A percentile compares a stretch with the other conserved stretches of the same genome.
phyloP scores from a whole-genome alignment of 1,140 invertebrate genomes.

The Saccostrea echinata region DNA sequence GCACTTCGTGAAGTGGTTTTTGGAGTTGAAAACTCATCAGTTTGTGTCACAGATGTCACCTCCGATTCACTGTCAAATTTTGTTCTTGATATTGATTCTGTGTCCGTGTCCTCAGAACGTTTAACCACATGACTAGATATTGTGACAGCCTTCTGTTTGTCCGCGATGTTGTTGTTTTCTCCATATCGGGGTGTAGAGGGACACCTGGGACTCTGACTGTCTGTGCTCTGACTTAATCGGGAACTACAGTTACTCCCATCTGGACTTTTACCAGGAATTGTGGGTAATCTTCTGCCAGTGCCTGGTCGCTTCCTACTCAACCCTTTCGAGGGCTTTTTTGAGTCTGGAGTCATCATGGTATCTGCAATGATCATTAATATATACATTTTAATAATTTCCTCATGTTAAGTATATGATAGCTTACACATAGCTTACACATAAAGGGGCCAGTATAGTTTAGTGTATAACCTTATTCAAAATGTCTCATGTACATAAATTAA shows the following conservation, averaged over 20 bases:
- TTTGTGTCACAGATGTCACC: slow-evolving; percentile 40
- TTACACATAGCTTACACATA: neutral
- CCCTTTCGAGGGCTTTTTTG: slow-evolving; percentile 64
- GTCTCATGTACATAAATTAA: slow-evolving; percentile 14
- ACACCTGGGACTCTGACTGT: slow-evolving; percentile 56
- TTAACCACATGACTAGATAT: slow-evolving; percentile 64
- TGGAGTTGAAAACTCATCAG: slow-evolving; percentile 44
- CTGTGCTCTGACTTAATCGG: slow-evolving; percentile 49
- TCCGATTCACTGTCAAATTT: slow-evolving; percentile 60
- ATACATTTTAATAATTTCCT: neutral
- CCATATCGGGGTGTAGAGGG: slow-evolving; percentile 57
- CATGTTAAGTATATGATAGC: neutral
- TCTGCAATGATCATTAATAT: slow-evolving; percentile 15
- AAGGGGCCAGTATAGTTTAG: neutral
- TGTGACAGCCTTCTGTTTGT: slow-evolving; percentile 59
- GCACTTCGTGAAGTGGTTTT: slow-evolving; percentile 57
- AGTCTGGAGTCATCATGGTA: slow-evolving; percentile 39
- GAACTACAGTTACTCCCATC: slow-evolving; percentile 69
- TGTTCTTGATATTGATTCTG: slow-evolving; percentile 62
- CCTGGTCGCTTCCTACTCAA: slow-evolving; percentile 73
- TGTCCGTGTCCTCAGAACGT: slow-evolving; percentile 62
- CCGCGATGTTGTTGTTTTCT: slow-evolving; percentile 43
- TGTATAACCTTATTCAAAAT: neutral
- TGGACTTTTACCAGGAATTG: slow-evolving; percentile 72
- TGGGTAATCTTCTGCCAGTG: slow-evolving; percentile 78